Evolutionary conservation across 2,797 vertebrate genomes (phyloP).

Genomic region (Parauchenoglanis ngamensis): DNA sequence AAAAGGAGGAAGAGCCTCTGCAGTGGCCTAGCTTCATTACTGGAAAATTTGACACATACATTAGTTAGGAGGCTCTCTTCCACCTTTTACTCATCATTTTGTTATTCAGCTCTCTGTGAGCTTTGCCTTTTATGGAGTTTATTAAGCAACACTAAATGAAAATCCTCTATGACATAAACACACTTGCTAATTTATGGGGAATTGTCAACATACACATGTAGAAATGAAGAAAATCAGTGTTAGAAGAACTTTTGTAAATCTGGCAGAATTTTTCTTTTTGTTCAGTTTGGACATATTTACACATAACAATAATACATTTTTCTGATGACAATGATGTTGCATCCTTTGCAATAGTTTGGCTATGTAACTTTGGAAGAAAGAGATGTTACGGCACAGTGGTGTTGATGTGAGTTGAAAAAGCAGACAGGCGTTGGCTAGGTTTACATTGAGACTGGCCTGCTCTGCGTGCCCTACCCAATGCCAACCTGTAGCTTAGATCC

Average conservation of each 20-base stretch:
- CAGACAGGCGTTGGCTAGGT: conserved; percentile 45
- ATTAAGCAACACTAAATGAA: not conserved
- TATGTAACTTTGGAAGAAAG: conserved; percentile 34
- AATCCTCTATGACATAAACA: not conserved
- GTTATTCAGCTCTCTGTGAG: not conserved
- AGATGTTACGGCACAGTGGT: not conserved
- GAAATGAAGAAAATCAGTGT: not conserved
- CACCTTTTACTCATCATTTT: not conserved
- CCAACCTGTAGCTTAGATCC: conserved; percentile 53
- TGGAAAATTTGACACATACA: not conserved
- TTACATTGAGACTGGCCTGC: conserved; percentile 41
- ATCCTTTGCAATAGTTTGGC: not conserved
- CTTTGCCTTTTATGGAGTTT: not conserved
- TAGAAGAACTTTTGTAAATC: not conserved
- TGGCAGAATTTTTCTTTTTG: not conserved
- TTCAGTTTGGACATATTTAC: not conserved
- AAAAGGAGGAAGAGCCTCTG: not conserved
- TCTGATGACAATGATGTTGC: not conserved
- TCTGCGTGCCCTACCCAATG: conserved; percentile 50
- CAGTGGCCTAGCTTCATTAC: not conserved
- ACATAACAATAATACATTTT: not conserved
- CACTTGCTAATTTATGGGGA: not conserved
- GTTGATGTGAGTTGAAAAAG: conserved; percentile 17
- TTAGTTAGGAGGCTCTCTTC: not conserved
- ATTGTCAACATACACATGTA: not conserved